Evolutionary conservation across 2,888 invertebrate genomes (phyloP), one percentile per base, ranked within the genome.

Genomic region (Folsomia candida): DNA sequence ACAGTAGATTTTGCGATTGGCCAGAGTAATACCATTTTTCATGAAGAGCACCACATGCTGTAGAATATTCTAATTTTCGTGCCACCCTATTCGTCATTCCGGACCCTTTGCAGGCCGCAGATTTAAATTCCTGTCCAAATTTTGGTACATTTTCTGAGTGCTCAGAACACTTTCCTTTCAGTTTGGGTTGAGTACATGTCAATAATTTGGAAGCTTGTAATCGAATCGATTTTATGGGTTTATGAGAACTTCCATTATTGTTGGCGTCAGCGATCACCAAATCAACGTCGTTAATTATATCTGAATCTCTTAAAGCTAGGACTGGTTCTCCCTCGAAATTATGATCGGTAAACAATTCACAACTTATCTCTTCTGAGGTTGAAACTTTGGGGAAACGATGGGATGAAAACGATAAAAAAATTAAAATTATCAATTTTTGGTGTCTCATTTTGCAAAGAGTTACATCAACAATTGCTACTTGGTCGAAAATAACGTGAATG

Each of bases 1-100:
- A 73, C 18, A 24, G 22, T 26, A 69, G 26, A 6, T 66, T n/a
- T 26, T 60, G 27, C 9, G 28, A 24, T 20, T 51, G 14, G 4
- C 73, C 73, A 22, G 71, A 51, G 24, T 58, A 71, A 47, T 69
- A 66, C 71, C 71, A 73, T 24, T 71, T 69, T 9, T 68, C 47
- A 26, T 59, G 69, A 26, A 75, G 20, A 1, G 20, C 58, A 3
- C 70, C 70, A 61, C 75, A 75, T 27, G 51, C 20, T 27, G 1
- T 24, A 2, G 18, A 20, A 62, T 6, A 3, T n/a, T 11, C n/a
- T 11, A 27, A 11, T 61, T 11, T 11, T 11, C 11, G 9, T 6
- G 27, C 25, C 9, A 9, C 22, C 51, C 20, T 51, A 25, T 11
- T 28, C 27, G 2, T 20, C n/a, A 14, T 20, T 9, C 20, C 29